Evolutionary conservation across 2,797 vertebrate genomes (phyloP), one percentile per base, ranked within the genome.

Genomic region (Synaphobranchus kaupii): DNA sequence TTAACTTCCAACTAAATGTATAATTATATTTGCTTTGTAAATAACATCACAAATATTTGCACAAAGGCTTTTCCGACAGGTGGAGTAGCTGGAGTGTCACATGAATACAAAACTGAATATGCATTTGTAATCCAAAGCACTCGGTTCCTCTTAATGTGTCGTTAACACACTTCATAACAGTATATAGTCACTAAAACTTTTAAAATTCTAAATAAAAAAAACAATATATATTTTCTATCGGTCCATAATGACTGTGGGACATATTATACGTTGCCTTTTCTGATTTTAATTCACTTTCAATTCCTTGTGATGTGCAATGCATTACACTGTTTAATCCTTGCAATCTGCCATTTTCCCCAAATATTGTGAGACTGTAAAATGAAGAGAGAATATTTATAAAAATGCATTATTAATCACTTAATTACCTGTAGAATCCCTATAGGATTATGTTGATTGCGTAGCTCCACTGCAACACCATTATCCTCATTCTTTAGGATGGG

Each of bases 401-500:
- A n/a, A 87, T 17, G 31, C 54, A 60, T 8, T 13, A 81, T 60
- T 20, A 63, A 44, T 39, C 13, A 78, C 15, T 78, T 78, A 7
- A 20, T 56, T 82, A 96, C 96, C 96, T 96, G 96, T 87, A 96
- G 92, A 66, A 93, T 90, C 81, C 96, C 95, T 85, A 96, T 94
- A 17, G 95, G 93, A 93, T 96, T 96, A n/a, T 92, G 90, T 6
- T 90, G 90, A 39, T 93, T 92, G 85, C 90, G 91, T 28, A 91
- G 83, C 86, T 95, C 94, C 84, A 88, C 89, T 82, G 66, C 85
- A 0, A 91, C 86, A n/a, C 91, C 94, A 31, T 95, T 95, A 84
- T 88, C 92, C 83, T 96, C 94, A 25, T 89, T 25, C 85, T 88
- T 94, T 66, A 90, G 89, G 54, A 91, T 89, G 83, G 86, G 10